A percentile compares a stretch with the other conserved stretches of the same genome.
Evolutionary conservation across 1,140 invertebrate species (phyloP).

Genomic region (Oryctes rhinoceros): DNA sequence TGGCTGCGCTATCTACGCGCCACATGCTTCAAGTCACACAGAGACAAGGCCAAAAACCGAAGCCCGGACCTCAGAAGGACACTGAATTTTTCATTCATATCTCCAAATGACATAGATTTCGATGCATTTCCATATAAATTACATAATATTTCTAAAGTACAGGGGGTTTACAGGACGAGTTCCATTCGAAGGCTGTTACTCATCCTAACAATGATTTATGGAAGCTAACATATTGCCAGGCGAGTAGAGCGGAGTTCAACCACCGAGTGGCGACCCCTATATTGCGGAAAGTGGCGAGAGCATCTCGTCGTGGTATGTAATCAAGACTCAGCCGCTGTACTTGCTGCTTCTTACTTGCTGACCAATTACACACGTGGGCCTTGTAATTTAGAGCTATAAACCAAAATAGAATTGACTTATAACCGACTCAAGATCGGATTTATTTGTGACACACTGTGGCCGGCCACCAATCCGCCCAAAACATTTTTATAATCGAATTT

Average conservation of each 20-base stretch:
- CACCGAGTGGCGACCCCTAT: constrained; percentile 49
- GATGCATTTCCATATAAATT: constrained; percentile 74
- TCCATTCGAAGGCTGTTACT: constrained; percentile 59
- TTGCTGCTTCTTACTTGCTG: constrained; percentile 45
- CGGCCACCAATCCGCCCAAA: constrained; percentile 1
- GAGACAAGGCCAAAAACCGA: neutral
- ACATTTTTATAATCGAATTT: constrained; percentile 37
- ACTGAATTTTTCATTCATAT: constrained; percentile 70
- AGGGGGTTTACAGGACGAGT: constrained; percentile 54
- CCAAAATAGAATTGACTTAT: constrained; percentile 53
- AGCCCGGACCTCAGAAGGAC: constrained; percentile 47
- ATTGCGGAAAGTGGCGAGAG: constrained; percentile 47
- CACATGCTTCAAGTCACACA: constrained; percentile 46
- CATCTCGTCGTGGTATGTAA: constrained; percentile 50
- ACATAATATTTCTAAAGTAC: constrained; percentile 71
- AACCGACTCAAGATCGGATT: constrained; percentile 47
- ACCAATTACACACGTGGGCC: constrained; percentile 54
- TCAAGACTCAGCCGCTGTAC: constrained; percentile 51
- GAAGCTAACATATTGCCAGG: constrained; percentile 60
- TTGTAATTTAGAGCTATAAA: constrained; percentile 59
- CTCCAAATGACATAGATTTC: constrained; percentile 72
- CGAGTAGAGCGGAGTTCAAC: constrained; percentile 43
- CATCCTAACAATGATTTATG: constrained; percentile 62
- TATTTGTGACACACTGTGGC: constrained; percentile 44
- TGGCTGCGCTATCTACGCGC: constrained; percentile 48